Evolutionary conservation across 2,888 invertebrate genomes (phyloP), one percentile per base, ranked within the genome.

Genomic region (Macropis europaea): DNA sequence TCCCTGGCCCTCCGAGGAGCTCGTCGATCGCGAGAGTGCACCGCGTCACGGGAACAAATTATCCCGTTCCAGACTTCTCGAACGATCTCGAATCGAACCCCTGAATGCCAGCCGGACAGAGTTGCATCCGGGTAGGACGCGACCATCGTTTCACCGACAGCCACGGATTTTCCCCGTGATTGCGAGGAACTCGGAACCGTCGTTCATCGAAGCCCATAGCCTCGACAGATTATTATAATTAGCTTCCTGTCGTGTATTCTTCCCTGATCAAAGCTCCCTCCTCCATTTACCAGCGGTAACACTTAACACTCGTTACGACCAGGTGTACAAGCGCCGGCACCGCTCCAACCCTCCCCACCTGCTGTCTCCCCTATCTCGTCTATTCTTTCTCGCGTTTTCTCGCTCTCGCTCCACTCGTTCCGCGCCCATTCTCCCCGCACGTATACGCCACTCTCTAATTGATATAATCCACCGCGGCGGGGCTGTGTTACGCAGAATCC

Each of bases 381-480:
- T 15, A 42, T 34, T 48, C 19, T 56, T 32, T 47, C 61, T 22
- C 19, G 34, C 22, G 56, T 24, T 42, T 40, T n/a, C 47, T 24
- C 40, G 17, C 30, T 42, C 24, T 50, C 43, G 7, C 42, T 62
- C 52, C 24, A 24, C 19, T 47, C 47, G 17, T 13, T 28, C 32
- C 45, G n/a, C 15, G 45, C 9, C 42, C 47, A 53, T 54, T 59
- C 71, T 57, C 38, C 22, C 40, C 9, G 13, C 52, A 9, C 24
- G 3, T 34, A 30, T 57, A 4, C 13, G 19, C 2, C 30, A 43
- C 56, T 57, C 59, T 62, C 64, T 81, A 81, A 79, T 81, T 78
- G 81, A 81, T 75, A 68, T 78, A 75, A 79, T 79, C 79, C 75
- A 73, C 63, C 75, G 70, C 75, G 75, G 72, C 64, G 40, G 7